Base-by-base conservation (phyloP, 92 coral and sea anemone genomes). In the Blastomussa wellsi region DNA sequence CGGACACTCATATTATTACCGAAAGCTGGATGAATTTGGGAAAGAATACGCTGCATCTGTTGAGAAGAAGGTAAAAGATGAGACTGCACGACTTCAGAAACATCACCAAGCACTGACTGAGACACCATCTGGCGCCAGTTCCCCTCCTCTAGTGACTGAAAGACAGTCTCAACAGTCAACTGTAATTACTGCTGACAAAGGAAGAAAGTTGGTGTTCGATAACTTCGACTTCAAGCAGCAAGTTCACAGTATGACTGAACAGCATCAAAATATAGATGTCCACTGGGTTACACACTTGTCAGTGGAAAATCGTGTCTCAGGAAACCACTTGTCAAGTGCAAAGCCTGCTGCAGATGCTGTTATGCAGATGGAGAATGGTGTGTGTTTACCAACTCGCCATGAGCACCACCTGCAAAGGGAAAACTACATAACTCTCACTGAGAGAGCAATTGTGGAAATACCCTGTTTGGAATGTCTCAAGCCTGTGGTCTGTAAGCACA, bases 191-290 rank as follows among this genome's bases (percentile, higher is more conserved):
- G 71, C 88, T n/a, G 92, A 86, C 60, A 86, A 74, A 53, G 90
- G 92, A 51, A 88, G 91, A 57, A 91, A 88, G 72, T 74, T 91
- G 81, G 90, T 88, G 31, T 91, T 91, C 59, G 94, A 91, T 69
- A 91, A 91, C 76, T 91, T 91, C 60, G 91, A 91, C 72, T 84
- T 84, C 76, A 81, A 77, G 59, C 94, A 91, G 72, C 82, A 74
- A 69, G 94, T 88, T 35, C 94, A 88, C 74, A 52, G 51, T 29
- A 88, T 91, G 91, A 84, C 89, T 17, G 89, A 91, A 70, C 65
- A 76, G 15, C 89, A 91, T 62, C 94, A 91, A 69, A 91, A 88
- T 70, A 60, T 84, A 9, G 94, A 88, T 74, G 80, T 74, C 26
- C 94, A 91, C 83, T 91, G 91, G 89, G 87, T 81, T 7, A 53